Base-by-base conservation (phyloP, 2,113 vertebrate genomes). In the Terrapene triunguis region DNA sequence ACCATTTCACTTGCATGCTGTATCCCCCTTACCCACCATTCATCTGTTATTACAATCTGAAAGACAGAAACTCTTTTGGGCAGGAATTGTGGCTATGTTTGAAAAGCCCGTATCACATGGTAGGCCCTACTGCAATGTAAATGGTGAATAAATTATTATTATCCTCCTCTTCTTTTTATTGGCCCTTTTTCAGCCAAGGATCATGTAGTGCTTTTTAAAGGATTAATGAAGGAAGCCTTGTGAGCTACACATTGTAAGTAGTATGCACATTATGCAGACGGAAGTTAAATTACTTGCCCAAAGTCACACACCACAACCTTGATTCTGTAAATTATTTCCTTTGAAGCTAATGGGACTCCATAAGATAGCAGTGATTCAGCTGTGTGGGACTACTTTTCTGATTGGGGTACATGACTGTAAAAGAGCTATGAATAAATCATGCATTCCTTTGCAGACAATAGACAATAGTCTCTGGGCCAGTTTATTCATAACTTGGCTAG, bases 241-340 rank as follows among this genome's bases (percentile, higher is more conserved):
- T 87, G 59, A 90, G 22, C 29, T 96, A 32, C 29, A 87, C 83
- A 92, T 85, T 69, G 17, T 69, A 35, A 1, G 2, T 82, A 8
- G 35, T 80, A 25, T 53, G 84, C 35, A 79, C 1, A 79, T 16
- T 32, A 90, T 65, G 11, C 12, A 82, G 50, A 85, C 25, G 81
- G 88, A 95, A 90, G 87, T 53, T 94, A 72, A 94, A 87, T 25
- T 21, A 83, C 53, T 92, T 21, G 17, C 44, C 90, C 80, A 32
- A 50, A 85, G 38, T 92, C 35, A 5, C 47, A 86, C 8, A 57
- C 2, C 62, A 90, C 79, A 1, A 0, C 80, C 85, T 94, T 54
- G 83, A 4, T 85, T 55, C 44, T 79, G 3, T 81, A 85, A 87
- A 80, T 57, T 81, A 12, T 2, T 91, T 93, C 90, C 72, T 53